Evolutionary conservation across 2,797 vertebrate species (phyloP).

Genomic region (Ctenosaura bakeri): DNA sequence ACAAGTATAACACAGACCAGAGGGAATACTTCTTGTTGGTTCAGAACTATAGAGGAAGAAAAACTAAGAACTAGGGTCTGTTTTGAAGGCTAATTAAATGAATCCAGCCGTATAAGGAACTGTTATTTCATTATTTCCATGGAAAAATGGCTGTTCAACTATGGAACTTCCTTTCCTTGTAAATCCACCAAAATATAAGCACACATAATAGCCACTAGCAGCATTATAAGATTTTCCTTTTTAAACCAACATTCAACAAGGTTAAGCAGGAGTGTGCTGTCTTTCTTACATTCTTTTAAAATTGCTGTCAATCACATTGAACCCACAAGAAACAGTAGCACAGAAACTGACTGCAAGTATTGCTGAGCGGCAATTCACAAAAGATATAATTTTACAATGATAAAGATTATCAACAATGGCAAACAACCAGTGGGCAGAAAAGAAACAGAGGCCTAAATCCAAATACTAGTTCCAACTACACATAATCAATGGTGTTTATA

Average conservation of each 20-base stretch:
- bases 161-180: background rate
- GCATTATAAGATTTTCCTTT: background rate
- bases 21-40: background rate
- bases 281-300: background rate
- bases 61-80: background rate
- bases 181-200: background rate
- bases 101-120: background rate
- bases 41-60: background rate
- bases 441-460: too few relatives aligned
- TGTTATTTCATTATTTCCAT: background rate
- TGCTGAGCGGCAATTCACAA: background rate
- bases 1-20: background rate
- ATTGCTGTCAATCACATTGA: background rate
- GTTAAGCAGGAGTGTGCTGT: background rate
- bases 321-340: background rate
- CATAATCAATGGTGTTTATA: too few relatives aligned
- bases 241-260: background rate
- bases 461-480: too few relatives aligned
- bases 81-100: background rate
- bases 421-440: too few relatives aligned
- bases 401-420: background rate
- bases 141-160: background rate
- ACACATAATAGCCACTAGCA: background rate
- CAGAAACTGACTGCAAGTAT: background rate
- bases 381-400: background rate